These are phyloP conservation scores for Vesta saturnalis DNA, from an alignment of 2,888 invertebrate species.

Conservation along the genomic window DNA sequence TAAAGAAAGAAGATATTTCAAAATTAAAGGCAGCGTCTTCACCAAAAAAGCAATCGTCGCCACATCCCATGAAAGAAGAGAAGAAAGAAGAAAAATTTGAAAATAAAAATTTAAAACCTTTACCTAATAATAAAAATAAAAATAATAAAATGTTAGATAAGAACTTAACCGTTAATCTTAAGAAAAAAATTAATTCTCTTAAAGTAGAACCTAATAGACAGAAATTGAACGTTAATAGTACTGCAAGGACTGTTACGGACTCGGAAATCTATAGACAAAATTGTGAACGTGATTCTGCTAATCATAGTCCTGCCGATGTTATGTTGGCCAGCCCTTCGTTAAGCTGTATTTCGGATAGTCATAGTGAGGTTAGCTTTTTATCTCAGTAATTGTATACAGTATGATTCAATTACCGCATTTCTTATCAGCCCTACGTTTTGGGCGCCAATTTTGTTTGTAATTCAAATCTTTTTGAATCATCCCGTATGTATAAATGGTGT, in stretches of 20 bases:
- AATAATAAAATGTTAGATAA: conserved; percentile 38
- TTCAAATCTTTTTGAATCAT: too few species aligned
- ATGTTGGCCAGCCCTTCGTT: conserved; percentile 74
- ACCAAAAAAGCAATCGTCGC: conserved; percentile 4
- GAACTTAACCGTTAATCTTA: conserved; percentile 23
- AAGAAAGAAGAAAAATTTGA: not conserved
- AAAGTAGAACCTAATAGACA: conserved; percentile 28
- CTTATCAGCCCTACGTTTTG: too few species aligned
- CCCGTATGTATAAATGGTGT: too few species aligned
- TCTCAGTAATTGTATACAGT: too few species aligned
- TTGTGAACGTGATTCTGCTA: conserved; percentile 74
- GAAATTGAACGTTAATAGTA: not conserved
- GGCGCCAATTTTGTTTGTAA: not conserved
- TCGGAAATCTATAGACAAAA: conserved; percentile 48
- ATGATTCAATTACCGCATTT: too few species aligned
- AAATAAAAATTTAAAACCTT: not conserved
- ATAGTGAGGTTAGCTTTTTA: conserved; percentile 66
- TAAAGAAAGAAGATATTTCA: not conserved
- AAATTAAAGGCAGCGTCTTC: not conserved
- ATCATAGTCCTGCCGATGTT: conserved; percentile 80
- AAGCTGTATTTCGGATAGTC: conserved; percentile 75
- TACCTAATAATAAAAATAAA: not conserved
- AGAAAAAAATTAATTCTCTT: conserved; percentile 30
- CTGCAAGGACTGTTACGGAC: conserved; percentile 13
- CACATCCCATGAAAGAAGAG: not conserved